phyloP scores from a whole-genome alignment of 1,140 invertebrate genomes.

The Aphis craccivora region DNA sequence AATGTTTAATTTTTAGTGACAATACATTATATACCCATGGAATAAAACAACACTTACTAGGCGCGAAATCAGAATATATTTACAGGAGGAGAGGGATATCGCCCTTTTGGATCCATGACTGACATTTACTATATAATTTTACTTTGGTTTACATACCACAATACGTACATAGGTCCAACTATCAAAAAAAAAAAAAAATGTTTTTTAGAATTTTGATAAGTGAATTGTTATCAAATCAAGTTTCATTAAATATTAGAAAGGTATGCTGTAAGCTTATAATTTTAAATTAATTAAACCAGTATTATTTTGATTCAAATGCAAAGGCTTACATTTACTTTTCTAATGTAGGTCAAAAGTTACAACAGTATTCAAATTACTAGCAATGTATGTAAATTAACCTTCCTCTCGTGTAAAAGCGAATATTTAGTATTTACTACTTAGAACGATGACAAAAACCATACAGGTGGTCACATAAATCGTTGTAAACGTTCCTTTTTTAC shows the following conservation, averaged over 20 bases:
- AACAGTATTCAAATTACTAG: background rate
- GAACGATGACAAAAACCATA: background rate
- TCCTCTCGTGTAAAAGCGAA: background rate
- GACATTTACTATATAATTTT: too few species aligned
- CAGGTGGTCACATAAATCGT: constrained; percentile 35
- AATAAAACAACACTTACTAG: background rate
- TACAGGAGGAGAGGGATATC: too few species aligned
- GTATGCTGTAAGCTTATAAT: background rate
- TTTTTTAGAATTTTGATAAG: background rate
- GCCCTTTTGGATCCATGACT: too few species aligned
- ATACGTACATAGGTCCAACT: background rate
- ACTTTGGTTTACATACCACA: background rate
- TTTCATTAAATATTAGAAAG: background rate
- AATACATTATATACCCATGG: background rate
- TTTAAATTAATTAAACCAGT: background rate
- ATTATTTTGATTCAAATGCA: background rate
- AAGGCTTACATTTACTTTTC: background rate
- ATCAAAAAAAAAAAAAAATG: background rate
- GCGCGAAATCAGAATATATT: too few species aligned
- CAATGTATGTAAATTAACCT: background rate
- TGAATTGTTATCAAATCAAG: background rate
- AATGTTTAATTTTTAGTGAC: background rate
- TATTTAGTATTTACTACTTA: background rate
- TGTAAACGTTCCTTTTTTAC: constrained; percentile 23
- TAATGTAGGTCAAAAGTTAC: background rate